Conservation (phyloP, 2,797 vertebrate species). For the Poecilia gillii region DNA sequence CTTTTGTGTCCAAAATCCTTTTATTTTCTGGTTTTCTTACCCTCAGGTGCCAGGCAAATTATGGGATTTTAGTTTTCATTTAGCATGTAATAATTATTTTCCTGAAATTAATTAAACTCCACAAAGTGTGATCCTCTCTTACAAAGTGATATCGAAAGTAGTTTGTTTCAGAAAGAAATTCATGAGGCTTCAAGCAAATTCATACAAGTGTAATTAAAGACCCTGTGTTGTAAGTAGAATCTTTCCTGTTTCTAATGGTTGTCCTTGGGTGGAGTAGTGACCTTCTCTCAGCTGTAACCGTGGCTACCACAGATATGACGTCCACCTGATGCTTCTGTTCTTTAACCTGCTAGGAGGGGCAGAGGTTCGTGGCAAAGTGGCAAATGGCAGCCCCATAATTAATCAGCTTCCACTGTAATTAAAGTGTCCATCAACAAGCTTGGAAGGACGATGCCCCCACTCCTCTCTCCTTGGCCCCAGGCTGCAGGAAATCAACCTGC, state of each 20-base stretch:
- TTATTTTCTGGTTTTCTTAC: not conserved
- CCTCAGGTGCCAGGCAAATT: not conserved
- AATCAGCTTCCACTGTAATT: conserved; percentile 85
- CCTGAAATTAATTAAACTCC: not conserved
- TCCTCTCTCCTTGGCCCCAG: conserved; percentile 1
- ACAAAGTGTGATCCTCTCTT: not conserved
- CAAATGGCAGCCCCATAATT: conserved; percentile 75
- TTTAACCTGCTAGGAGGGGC: conserved; percentile 12
- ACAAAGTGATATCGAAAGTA: not conserved
- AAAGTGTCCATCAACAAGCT: conserved; percentile 80
- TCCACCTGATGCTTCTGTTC: conserved; percentile 40
- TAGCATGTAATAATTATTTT: not conserved
- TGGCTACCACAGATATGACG: conserved; percentile 20
- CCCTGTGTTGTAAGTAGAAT: not conserved
- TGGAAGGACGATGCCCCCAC: conserved; percentile 23
- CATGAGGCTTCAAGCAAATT: not conserved
- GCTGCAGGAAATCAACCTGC: conserved; percentile 46
- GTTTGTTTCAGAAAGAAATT: not conserved
- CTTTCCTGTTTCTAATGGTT: conserved; percentile 10
- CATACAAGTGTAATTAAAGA: not conserved
- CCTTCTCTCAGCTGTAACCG: conserved; percentile 13
- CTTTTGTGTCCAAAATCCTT: not conserved
- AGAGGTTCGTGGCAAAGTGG: conserved; percentile 70
- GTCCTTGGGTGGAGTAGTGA: conserved; percentile 12
- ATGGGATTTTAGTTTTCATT: not conserved